These are phyloP conservation scores for Meloe dianella DNA, from an alignment of 2,888 invertebrate genomes.

Conservation along the genomic window DNA sequence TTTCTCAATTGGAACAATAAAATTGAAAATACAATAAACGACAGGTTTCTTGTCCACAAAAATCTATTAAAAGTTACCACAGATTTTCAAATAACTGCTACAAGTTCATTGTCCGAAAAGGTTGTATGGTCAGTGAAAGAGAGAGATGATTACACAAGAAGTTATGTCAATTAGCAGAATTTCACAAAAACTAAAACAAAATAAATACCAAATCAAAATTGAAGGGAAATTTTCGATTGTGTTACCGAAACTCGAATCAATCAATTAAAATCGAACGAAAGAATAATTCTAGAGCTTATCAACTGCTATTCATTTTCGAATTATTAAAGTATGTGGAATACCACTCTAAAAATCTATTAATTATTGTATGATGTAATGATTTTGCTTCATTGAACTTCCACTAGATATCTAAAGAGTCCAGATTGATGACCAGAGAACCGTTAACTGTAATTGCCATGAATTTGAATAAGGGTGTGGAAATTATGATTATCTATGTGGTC, in stretches of 20 bases:
- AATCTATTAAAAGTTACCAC: neutral
- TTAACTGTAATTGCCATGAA: conserved; percentile 5
- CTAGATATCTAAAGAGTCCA: neutral
- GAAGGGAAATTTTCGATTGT: too few species aligned
- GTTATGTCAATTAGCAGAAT: neutral
- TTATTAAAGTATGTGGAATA: neutral
- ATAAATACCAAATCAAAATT: neutral
- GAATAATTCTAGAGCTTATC: neutral
- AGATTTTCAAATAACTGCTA: conserved; percentile 2
- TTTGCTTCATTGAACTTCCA: neutral
- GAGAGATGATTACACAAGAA: neutral
- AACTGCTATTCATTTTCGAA: neutral
- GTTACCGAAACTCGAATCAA: too few species aligned
- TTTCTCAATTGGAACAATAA: neutral
- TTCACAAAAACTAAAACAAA: neutral
- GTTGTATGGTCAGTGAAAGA: neutral
- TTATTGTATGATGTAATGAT: neutral
- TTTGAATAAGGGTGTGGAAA: neutral
- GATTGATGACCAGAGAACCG: neutral
- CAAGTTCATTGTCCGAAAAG: neutral
- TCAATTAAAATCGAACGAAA: neutral
- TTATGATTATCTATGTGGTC: neutral
- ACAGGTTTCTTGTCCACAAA: neutral
- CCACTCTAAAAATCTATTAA: neutral
- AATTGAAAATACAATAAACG: neutral